These are phyloP conservation scores for Pogonognathellus flavescens DNA, from an alignment of 1,140 invertebrate genomes.

Conservation along the genomic window DNA sequence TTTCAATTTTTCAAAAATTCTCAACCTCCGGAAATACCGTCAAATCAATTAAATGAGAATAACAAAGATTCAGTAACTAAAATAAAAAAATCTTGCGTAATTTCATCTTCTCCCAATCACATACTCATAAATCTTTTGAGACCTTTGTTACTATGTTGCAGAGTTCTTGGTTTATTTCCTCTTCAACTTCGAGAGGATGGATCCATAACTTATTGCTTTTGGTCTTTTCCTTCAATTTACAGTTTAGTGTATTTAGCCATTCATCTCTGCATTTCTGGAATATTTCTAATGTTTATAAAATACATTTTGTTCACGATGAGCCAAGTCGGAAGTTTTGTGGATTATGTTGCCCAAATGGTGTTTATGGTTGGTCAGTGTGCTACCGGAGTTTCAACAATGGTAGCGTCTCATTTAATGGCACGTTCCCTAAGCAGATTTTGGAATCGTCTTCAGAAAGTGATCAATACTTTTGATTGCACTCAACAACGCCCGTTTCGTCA, in stretches of 20 bases:
- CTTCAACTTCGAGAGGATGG: background rate
- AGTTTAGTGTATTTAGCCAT: background rate
- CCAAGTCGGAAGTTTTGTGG: background rate
- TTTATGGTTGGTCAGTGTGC: slow-evolving; percentile 14
- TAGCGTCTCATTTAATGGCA: background rate
- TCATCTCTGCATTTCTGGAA: background rate
- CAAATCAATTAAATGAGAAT: background rate
- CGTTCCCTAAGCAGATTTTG: background rate
- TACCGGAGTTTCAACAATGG: background rate
- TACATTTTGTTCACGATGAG: background rate
- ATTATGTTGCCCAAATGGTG: slow-evolving; percentile 7
- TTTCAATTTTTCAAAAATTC: background rate
- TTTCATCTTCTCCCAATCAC: background rate
- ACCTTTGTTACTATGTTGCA: background rate
- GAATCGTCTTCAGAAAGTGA: slow-evolving; percentile 13
- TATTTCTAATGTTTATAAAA: background rate
- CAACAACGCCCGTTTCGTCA: background rate
- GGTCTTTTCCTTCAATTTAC: background rate
- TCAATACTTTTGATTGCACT: background rate
- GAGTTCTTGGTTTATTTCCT: slow-evolving; percentile 5
- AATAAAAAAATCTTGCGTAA: background rate
- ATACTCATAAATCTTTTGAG: background rate
- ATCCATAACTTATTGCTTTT: background rate
- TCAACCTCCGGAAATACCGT: background rate
- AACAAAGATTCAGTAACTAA: background rate